Evolutionary conservation across 2,888 invertebrate genomes (phyloP), one percentile per base, ranked within the genome.

Genomic region (Drosophila niveifrons): DNA sequence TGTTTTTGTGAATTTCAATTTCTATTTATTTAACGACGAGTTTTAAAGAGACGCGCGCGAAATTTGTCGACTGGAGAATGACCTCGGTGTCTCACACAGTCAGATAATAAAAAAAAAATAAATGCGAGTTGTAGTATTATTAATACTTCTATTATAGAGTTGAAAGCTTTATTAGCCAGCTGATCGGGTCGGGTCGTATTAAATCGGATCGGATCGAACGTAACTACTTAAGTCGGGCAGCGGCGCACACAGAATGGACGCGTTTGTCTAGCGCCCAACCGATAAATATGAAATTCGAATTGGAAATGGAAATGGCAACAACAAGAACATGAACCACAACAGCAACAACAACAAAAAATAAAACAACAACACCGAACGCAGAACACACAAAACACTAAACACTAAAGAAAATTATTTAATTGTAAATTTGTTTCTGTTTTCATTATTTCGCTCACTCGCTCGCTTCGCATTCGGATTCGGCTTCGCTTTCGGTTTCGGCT

Each of bases 211-310:
- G 36, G 36, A 41, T 8, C 15, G 39, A 41, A 13, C 39, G 39
- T 13, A 6, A 8, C 39, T 41, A 41, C 39, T 41, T 41, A 41
- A 15, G 39, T 41, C 15, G 39, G 39, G 8, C 39, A 41, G 39
- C 39, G 7, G 39, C 39, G 39, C 13, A 15, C 15, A 55, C 88
- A 75, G 90, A 90, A 90, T 90, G 88, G 82, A 82, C 80, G 75
- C 82, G 79, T 76, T 89, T 81, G 78, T 80, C 81, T 82, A 88
- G 80, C 76, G 74, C 67, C 73, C 70, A 63, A 62, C 77, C 82
- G 87, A 90, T 89, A 90, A 91, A 90, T 89, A 88, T 80, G 78
- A 85, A 82, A 81, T 79, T 68, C 59, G 68, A 87, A 83, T 67
- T 87, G 80, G 64, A 88, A 85, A 63, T 88, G 71, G 66, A 77